Base-by-base conservation (phyloP, 2,888 invertebrate genomes). In the Orthosia incerta region DNA sequence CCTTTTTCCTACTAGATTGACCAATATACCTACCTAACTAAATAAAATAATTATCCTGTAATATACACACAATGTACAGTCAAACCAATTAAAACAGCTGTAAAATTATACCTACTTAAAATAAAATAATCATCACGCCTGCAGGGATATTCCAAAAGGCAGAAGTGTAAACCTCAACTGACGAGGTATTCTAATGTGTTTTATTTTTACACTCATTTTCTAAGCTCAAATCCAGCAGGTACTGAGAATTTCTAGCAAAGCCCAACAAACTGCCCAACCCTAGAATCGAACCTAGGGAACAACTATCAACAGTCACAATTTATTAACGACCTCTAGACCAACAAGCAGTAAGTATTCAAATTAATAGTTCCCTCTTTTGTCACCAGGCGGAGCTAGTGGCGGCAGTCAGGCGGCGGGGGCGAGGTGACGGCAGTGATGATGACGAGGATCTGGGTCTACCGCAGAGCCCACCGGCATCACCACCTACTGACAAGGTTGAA, bases 381-480 rank as follows among this genome's bases (percentile, higher is more conserved):
- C 95, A 92, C 16, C 95, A 98, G 98, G 98, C 97, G 92, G 98
- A 98, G 96, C 96, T 98, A 90, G 97, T 97, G 87, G 98, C 98
- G 95, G 98, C 97, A 83, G 97, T 98, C 83, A 96, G 98, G 83
- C 96, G 98, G 85, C 97, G 97, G 87, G 97, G 97, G 51, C 93
- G 96, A 68, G 97, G 97, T 20, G 97, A 98, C 92, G 97, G 97
- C 88, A 97, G 97, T 86, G 97, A 97, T 88, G 97, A 97, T 88
- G 97, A 97, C 76, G 97, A 97, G 87, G 98, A 98, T 93, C 97
- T 97, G 86, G 98, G 98, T 46, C 95, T 98, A 80, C 98, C 98
- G 13, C 97, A 97, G 82, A 98, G 98, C 91, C 98, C 98, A 2
- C 97, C 97, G 51, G 98, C 97, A 75, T 98, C 98, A 31, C 97